A percentile compares a stretch with the other conserved stretches of the same genome.
Conservation (phyloP, 1,140 invertebrate species). For the Euwallacea similis region DNA sequence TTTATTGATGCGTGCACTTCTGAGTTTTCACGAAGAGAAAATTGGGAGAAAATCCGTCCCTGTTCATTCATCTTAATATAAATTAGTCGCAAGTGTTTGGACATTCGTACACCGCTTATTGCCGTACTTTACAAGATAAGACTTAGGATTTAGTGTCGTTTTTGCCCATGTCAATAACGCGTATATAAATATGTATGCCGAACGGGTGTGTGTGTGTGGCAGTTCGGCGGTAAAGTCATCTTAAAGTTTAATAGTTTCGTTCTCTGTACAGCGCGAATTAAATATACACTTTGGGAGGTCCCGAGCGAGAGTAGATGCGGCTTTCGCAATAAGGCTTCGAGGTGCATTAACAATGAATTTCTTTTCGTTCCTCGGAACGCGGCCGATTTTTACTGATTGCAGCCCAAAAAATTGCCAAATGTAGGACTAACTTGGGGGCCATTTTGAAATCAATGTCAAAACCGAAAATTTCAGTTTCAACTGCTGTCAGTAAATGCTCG, state of each 20-base stretch:
- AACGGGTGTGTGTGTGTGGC: slow-evolving; percentile 23
- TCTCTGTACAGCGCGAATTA: slow-evolving; percentile 23
- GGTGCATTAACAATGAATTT: not conserved
- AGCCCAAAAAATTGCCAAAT: no score
- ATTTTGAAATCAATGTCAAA: no score
- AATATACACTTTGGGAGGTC: slow-evolving; percentile 28
- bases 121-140: slow-evolving; percentile 24
- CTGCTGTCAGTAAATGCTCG: no score
- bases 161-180: slow-evolving; percentile 23
- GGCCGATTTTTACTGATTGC: no score
- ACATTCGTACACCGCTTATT: slow-evolving; percentile 22
- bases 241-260: slow-evolving; percentile 31
- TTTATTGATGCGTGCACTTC: no score
- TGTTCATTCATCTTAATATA: slow-evolving; percentile 19
- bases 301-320: not conserved
- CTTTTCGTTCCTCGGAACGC: not conserved
- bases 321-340: slow-evolving; percentile 3
- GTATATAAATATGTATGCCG: slow-evolving; percentile 31
- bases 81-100: slow-evolving; percentile 28
- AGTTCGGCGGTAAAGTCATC: slow-evolving; percentile 28
- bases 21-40: no score
- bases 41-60: not conserved
- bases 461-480: no score
- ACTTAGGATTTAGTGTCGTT: slow-evolving; percentile 29
- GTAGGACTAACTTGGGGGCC: no score